Percentiles rank a stretch among this genome's conserved stretches.
Conservation (phyloP, 2,797 vertebrate species). For the Galaxias olidus region DNA sequence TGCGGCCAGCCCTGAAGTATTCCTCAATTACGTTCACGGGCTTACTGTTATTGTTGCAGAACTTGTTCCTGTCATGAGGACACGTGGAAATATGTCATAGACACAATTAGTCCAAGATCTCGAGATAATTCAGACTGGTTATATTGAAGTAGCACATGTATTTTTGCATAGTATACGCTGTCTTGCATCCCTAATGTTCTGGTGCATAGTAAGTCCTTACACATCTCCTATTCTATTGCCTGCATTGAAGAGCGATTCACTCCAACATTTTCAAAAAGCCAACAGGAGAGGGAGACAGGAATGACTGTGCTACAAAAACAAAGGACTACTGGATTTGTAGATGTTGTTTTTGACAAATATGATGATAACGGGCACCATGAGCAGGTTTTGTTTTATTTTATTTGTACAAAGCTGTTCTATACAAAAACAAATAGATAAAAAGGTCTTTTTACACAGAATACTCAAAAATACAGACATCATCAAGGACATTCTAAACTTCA, state of each 20-base stretch:
- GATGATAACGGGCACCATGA: slow-evolving; percentile 8
- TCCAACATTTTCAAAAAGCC: too few relatives aligned
- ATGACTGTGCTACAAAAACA: background rate
- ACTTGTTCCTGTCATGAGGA: background rate
- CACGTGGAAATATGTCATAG: background rate
- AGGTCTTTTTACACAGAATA: slow-evolving; percentile 60
- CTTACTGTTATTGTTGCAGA: background rate
- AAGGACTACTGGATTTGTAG: background rate
- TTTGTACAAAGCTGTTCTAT: slow-evolving; percentile 74
- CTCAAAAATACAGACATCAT: slow-evolving; percentile 69
- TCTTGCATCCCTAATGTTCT: too few relatives aligned
- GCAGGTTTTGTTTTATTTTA: slow-evolving; percentile 58
- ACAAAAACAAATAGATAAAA: slow-evolving; percentile 58
- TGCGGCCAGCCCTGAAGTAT: too few relatives aligned
- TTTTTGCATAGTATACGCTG: too few relatives aligned
- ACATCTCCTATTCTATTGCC: too few relatives aligned
- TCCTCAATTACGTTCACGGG: too few relatives aligned
- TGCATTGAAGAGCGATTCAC: too few relatives aligned
- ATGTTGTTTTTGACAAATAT: background rate
- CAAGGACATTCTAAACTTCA: slow-evolving; percentile 72
- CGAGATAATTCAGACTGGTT: background rate
- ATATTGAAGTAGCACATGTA: background rate
- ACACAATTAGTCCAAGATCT: background rate
- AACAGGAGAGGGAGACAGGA: too few relatives aligned
- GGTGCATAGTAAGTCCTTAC: too few relatives aligned